These are phyloP conservation scores for Mormyrus proboscirostris DNA, from an alignment of 2,797 vertebrate species.

Conservation along the genomic window DNA sequence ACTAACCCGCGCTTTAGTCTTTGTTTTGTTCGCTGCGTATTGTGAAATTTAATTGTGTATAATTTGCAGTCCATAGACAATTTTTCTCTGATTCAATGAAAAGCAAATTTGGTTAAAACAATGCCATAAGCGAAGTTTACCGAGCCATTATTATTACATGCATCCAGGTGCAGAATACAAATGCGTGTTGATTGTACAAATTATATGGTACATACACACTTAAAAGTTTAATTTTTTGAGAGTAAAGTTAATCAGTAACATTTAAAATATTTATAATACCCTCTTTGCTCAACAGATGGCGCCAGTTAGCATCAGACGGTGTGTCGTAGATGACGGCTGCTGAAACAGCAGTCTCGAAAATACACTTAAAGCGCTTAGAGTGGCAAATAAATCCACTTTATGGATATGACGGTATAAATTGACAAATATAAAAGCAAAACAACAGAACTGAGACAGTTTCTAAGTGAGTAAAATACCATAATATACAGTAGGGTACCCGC, in stretches of 20 bases:
- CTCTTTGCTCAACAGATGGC: slow-evolving; percentile 5
- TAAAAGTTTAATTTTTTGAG: neutral
- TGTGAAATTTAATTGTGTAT: neutral
- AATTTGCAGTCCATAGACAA: neutral
- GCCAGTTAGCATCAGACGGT: neutral
- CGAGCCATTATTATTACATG: neutral
- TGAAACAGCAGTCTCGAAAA: neutral
- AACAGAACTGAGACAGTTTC: neutral
- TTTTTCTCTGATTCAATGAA: neutral
- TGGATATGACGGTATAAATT: neutral
- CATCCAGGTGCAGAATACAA: neutral
- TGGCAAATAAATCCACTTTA: neutral
- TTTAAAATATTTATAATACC: neutral
- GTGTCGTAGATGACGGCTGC: neutral
- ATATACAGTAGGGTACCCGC: neutral
- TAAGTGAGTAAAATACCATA: neutral
- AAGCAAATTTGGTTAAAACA: neutral
- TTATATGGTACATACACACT: neutral
- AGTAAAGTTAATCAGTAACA: neutral
- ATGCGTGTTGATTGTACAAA: neutral
- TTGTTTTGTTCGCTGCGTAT: neutral
- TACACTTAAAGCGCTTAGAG: neutral
- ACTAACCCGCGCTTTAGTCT: neutral
- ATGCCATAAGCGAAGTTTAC: neutral
- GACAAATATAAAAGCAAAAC: neutral